These are phyloP conservation scores for Zonitis immaculata DNA, from an alignment of 2,888 invertebrate genomes.

Conservation along the genomic window DNA sequence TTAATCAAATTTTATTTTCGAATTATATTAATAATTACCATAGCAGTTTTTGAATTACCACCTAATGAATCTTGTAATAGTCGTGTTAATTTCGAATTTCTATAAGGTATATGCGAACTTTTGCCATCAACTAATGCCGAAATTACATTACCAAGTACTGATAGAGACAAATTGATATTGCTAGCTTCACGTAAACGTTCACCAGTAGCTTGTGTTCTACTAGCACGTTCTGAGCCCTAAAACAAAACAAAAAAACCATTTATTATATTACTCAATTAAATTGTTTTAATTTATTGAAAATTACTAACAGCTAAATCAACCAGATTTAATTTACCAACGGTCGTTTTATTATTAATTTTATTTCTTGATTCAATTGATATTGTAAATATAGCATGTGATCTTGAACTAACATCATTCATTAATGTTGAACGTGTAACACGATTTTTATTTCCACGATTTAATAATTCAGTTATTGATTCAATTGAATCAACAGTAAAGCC, in stretches of 20 bases:
- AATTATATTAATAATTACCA: constrained; percentile 55
- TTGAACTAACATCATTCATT: constrained; percentile 95
- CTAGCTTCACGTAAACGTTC: constrained; percentile 93
- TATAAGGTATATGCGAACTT: constrained; percentile 94
- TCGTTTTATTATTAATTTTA: constrained; percentile 75
- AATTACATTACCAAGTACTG: constrained; percentile 96
- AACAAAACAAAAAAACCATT: constrained; percentile 23
- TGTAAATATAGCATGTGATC: constrained; percentile 98
- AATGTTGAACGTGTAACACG: constrained; percentile 87
- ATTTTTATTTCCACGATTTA: constrained; percentile 93
- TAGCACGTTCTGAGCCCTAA: constrained; percentile 94
- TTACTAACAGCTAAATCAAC: constrained; percentile 89
- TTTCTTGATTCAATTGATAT: constrained; percentile 96
- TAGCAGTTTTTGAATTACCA: constrained; percentile 92
- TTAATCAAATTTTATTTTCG: not conserved
- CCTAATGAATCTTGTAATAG: constrained; percentile 95
- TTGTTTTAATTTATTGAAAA: not conserved
- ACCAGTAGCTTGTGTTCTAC: constrained; percentile 93
- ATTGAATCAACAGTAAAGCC: constrained; percentile 88
- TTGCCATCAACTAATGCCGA: constrained; percentile 97
- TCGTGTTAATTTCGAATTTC: constrained; percentile 94
- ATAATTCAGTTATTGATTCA: constrained; percentile 45
- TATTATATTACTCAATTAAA: not conserved
- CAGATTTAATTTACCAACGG: constrained; percentile 93
- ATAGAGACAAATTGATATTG: constrained; percentile 95